Evolutionary conservation across 2,888 invertebrate genomes (phyloP).

Genomic region (Oscheius sp.): DNA sequence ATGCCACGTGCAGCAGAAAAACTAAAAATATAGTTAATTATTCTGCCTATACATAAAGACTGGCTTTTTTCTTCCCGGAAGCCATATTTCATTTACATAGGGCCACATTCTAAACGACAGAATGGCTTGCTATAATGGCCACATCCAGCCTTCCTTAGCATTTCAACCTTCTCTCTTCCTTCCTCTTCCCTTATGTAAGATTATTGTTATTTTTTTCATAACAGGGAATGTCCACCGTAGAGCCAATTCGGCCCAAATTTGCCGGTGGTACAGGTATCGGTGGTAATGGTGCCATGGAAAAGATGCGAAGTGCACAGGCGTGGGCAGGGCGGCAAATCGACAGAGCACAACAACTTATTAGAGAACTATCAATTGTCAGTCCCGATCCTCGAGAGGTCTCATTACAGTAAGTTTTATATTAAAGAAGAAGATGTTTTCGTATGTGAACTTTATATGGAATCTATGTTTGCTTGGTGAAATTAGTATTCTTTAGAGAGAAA

Average conservation of each 20-base stretch:
- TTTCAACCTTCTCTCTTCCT: conserved; percentile 18
- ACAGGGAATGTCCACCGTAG: conserved; percentile 30
- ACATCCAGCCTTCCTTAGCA: conserved; percentile 21
- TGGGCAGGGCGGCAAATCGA: conserved; percentile 70
- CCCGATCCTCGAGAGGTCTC: conserved; percentile 48
- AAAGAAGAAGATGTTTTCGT: background rate
- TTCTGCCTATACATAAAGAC: no score
- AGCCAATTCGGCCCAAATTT: conserved; percentile 30
- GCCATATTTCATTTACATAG: conserved; percentile 35
- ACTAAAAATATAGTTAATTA: no score
- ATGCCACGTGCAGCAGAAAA: no score
- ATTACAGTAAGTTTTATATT: conserved; percentile 52
- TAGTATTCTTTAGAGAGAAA: no score
- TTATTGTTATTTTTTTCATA: background rate
- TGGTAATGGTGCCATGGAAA: conserved; percentile 48
- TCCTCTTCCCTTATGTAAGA: background rate
- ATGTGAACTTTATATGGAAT: no score
- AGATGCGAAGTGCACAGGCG: conserved; percentile 46
- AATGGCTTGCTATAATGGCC: conserved; percentile 11
- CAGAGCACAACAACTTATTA: conserved; percentile 66
- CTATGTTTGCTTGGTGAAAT: no score
- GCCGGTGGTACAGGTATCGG: conserved; percentile 41
- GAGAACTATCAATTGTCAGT: conserved; percentile 60
- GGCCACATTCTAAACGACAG: background rate
- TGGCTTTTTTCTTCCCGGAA: no score